Base-by-base conservation (phyloP, 2,888 invertebrate species). In the Lochmaea crataegi region DNA sequence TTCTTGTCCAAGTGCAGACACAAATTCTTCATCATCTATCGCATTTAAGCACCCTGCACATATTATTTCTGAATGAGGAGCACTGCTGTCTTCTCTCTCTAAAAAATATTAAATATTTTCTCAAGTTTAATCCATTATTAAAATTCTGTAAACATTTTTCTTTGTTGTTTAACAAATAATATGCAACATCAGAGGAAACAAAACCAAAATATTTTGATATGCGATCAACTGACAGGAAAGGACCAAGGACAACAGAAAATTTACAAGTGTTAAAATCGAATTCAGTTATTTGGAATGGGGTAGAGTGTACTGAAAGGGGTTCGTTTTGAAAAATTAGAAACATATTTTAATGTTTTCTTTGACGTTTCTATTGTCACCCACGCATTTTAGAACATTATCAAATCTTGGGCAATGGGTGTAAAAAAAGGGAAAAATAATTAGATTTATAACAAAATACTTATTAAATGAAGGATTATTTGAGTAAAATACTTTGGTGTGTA, bases 1-100 rank as follows among this genome's bases (percentile, higher is more conserved):
- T 85, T 94, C 93, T 85, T 95, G 94, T 77, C 91, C 92, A 77
- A 96, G 88, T 12, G 96, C 95, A 75, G 93, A 92, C 74, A 96
- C 91, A 84, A 92, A 94, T 84, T 95, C 94, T 80, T 93, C 92
- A 79, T 92, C 92, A 16, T 92, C 92, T 53, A 94, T 90, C 65
- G 90, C 88, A 84, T 94, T 94, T 77, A 94, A 87, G 86, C 94
- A 94, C 68, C 94, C 93, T 32, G 94, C 92, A 85, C 94, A 94
- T 72, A 78, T 75, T 53, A 77, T 78, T 70, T 78, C 78, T 14
- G 75, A 58, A 38, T 73, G 51, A 38, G 77, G 57, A 42, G 38
- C 26, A 69, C 65, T 68, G 45, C 65, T 70, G 10, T 72, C 65
- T 67, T 75, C 74, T 22, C 65, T 38, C 38, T 77, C 77, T 77